Conservation (phyloP, 2,888 invertebrate genomes). For the Theristus sp. region DNA sequence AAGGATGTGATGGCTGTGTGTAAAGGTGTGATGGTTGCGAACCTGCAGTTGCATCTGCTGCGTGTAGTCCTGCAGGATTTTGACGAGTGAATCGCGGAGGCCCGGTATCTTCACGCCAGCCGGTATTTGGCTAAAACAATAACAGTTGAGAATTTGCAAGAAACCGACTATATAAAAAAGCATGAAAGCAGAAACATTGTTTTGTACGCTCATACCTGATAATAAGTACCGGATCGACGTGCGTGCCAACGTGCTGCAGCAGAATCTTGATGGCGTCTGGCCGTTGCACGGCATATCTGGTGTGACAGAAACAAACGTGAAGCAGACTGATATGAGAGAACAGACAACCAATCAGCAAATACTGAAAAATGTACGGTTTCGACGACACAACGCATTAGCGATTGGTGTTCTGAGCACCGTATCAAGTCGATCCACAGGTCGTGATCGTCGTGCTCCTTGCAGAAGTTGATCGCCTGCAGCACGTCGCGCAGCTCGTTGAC, state of each 20-base stretch:
- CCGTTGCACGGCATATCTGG: conserved; percentile 35
- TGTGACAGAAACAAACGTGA: conserved; percentile 51
- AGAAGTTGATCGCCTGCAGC: conserved; percentile 69
- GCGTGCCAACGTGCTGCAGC: conserved; percentile 54
- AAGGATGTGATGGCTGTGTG: neutral
- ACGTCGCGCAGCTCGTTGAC: conserved; percentile 65
- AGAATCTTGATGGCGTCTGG: conserved; percentile 49
- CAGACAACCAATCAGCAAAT: too few species aligned
- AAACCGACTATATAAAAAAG: too few species aligned
- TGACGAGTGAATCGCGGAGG: conserved; percentile 67
- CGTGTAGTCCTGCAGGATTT: conserved; percentile 85
- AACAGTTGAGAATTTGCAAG: neutral
- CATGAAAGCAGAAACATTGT: too few species aligned
- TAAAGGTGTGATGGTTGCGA: neutral
- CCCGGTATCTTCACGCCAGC: conserved; percentile 67
- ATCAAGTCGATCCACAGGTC: conserved; percentile 81
- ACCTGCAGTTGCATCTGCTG: conserved; percentile 46
- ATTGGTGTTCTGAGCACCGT: conserved; percentile 35
- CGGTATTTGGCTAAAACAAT: conserved; percentile 37
- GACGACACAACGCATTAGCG: neutral
- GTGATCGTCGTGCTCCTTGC: conserved; percentile 72
- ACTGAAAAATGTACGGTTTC: too few species aligned
- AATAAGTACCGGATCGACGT: conserved; percentile 70
- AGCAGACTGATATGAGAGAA: too few species aligned
- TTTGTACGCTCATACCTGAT: too few species aligned